Percentiles rank a stretch among this genome's conserved stretches.
phyloP scores from a whole-genome alignment of 2,113 vertebrate species.

The Neomonachus schauinslandi region DNA sequence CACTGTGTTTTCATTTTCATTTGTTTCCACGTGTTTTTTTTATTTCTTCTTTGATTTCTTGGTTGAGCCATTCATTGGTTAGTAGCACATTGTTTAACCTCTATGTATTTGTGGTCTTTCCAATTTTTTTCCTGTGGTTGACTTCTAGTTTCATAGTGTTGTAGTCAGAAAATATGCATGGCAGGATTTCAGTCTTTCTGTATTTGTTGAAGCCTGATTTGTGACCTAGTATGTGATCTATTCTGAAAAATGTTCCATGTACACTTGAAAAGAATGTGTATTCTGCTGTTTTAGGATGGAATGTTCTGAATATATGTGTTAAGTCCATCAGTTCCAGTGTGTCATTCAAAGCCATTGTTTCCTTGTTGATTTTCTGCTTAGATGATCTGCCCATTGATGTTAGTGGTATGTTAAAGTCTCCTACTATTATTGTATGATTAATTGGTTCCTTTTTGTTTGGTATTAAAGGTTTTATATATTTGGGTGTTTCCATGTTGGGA shows the following conservation, averaged over 20 bases:
- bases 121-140: background rate
- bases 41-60: background rate
- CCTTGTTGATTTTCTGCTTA: background rate
- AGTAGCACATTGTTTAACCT: background rate
- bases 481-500: background rate
- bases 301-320: background rate
- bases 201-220: background rate
- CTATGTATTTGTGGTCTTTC: background rate
- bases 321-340: background rate
- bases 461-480: background rate
- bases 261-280: background rate
- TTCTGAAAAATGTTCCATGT: background rate
- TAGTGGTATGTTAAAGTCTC: background rate
- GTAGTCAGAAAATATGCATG: background rate
- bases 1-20: background rate
- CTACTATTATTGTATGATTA: background rate
- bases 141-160: background rate
- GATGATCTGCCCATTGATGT: background rate
- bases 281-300: background rate
- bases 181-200: background rate
- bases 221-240: background rate
- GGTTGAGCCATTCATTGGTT: background rate
- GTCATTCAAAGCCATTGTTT: background rate
- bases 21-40: background rate
- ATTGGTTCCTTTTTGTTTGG: background rate